phyloP scores from a whole-genome alignment of 2,888 invertebrate species.

The Oxyteleia sp. region DNA sequence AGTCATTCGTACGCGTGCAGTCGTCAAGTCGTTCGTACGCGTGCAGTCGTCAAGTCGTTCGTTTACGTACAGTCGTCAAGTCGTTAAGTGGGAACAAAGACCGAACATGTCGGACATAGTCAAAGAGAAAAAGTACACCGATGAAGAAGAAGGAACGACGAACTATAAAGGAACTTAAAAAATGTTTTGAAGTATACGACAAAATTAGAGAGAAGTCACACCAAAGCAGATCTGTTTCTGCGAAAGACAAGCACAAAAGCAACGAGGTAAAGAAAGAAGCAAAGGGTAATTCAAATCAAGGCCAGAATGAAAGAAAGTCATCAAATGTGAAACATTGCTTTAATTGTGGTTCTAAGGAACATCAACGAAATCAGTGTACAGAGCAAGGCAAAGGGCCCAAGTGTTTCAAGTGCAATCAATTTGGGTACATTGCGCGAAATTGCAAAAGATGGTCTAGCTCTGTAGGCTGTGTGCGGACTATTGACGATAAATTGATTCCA shows the following conservation, averaged over 20 bases:
- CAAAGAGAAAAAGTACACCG: no score
- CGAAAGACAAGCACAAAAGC: conserved; percentile 9
- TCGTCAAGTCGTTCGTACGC: no score
- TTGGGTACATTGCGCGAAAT: conserved; percentile 60
- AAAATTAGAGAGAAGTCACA: conserved; percentile 23
- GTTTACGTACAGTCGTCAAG: no score
- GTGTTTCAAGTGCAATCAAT: conserved; percentile 75
- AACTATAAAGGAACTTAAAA: conserved; percentile 63
- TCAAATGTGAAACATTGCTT: conserved; percentile 48
- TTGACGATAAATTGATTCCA: conserved; percentile 3
- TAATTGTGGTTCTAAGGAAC: conserved; percentile 60
- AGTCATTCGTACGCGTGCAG: no score
- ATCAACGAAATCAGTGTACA: conserved; percentile 40
- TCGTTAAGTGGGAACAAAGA: no score
- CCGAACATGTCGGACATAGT: no score
- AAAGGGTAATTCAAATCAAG: background rate
- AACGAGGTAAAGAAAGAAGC: background rate
- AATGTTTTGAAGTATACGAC: conserved; percentile 66
- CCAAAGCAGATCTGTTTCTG: background rate
- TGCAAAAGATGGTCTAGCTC: background rate
- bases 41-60: no score
- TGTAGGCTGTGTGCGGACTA: background rate
- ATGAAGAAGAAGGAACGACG: no score
- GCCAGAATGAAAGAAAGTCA: conserved; percentile 6
- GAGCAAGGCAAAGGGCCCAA: conserved; percentile 66